Percentiles rank a stretch among this genome's conserved stretches.
These are phyloP conservation scores for Gonatopus flavifemur DNA, from an alignment of 1,140 invertebrate species.

Conservation along the genomic window DNA sequence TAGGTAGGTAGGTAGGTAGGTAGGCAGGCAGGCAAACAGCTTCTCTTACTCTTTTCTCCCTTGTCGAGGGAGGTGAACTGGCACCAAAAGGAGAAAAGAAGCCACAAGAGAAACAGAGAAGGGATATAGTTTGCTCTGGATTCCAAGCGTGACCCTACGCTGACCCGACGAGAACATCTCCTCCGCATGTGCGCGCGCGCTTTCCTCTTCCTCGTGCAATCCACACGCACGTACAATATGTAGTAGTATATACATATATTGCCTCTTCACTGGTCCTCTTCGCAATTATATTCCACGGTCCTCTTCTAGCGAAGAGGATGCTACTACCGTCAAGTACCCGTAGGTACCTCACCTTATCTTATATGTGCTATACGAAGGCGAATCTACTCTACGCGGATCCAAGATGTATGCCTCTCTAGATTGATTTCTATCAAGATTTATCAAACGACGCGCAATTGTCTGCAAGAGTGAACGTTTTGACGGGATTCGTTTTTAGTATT, in stretches of 20 bases:
- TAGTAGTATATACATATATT: conserved; percentile 1
- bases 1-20: conserved; percentile 17
- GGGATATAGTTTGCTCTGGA: conserved; percentile 58
- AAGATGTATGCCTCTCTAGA: no score
- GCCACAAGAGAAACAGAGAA: conserved; percentile 4
- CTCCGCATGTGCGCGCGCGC: no score
- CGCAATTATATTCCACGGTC: conserved; percentile 27
- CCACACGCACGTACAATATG: conserved; percentile 8
- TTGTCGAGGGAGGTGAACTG: conserved; percentile 24
- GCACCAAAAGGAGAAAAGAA: conserved; percentile 20
- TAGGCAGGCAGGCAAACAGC: conserved; percentile 18
- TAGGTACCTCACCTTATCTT: conserved; percentile 26
- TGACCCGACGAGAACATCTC: conserved; percentile 58
- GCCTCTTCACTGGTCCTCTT: conserved; percentile 21
- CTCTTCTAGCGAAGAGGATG: no score
- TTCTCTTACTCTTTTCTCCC: no score
- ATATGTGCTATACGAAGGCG: conserved; percentile 29
- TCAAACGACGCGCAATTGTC: no score
- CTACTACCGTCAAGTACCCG: conserved; percentile 7
- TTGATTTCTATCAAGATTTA: no score
- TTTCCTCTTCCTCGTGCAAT: conserved; percentile 32
- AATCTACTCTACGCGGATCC: conserved; percentile 26
- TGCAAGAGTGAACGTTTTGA: no score
- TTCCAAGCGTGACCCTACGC: conserved; percentile 56
- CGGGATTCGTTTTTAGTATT: no score